Evolutionary conservation across 2,797 vertebrate species (phyloP).

Genomic region (Hipposideros larvatus): DNA sequence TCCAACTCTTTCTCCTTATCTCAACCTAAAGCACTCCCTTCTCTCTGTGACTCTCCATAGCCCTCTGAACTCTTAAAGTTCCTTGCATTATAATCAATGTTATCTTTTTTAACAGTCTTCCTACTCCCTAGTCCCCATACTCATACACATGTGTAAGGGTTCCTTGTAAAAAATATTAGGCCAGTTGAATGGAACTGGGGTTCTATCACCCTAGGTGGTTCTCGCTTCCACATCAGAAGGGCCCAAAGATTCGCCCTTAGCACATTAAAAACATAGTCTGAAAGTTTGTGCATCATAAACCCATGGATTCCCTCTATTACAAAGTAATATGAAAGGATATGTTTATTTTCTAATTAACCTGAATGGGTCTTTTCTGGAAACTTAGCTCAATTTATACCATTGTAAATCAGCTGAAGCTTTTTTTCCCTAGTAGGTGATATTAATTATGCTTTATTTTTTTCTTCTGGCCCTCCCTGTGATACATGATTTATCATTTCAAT

Average conservation of each 20-base stretch:
- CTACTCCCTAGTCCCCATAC: neutral
- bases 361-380: neutral
- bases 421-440: neutral
- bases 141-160: neutral
- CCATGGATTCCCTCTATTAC: neutral
- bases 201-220: neutral
- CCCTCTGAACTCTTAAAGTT: neutral
- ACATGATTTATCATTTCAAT: neutral
- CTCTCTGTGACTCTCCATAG: neutral
- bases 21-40: neutral
- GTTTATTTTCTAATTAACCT: conserved; percentile 16
- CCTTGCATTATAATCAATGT: neutral
- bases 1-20: neutral
- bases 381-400: neutral
- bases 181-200: neutral
- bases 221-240: neutral
- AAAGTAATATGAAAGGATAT: neutral
- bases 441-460: neutral
- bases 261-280: neutral
- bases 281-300: neutral
- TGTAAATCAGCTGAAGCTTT: neutral
- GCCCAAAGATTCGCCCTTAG: neutral
- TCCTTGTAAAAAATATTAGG: neutral
- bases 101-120: neutral
- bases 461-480: neutral